phyloP scores from a whole-genome alignment of 2,888 invertebrate genomes.

The Drosophila differens region DNA sequence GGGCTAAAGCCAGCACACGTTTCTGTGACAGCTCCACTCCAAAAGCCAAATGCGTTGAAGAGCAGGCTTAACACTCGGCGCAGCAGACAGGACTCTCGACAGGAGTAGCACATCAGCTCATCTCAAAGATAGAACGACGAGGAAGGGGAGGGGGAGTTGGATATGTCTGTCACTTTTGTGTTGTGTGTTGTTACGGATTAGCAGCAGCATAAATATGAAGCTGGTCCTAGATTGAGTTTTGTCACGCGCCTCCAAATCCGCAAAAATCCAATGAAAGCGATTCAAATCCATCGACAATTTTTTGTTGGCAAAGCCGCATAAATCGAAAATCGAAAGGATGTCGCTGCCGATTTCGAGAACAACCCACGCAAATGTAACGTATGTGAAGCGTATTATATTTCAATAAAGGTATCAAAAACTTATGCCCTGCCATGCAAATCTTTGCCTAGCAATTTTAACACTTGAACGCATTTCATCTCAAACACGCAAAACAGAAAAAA shows the following conservation, averaged over 20 bases:
- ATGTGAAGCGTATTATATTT: constrained; percentile 70
- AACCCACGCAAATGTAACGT: constrained; percentile 44
- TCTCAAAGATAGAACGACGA: not conserved
- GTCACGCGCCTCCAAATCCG: constrained; percentile 57
- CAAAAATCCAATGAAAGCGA: constrained; percentile 33
- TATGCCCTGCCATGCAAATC: constrained; percentile 71
- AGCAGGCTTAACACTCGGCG: constrained; percentile 61
- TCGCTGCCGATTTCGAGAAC: constrained; percentile 22
- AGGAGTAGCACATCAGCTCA: constrained; percentile 2
- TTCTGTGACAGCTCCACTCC: constrained; percentile 67
- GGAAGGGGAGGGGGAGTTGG: not conserved
- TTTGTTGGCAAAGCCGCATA: constrained; percentile 1
- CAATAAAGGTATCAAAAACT: constrained; percentile 69
- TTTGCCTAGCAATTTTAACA: constrained; percentile 75
- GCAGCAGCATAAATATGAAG: constrained; percentile 61
- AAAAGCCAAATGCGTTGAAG: constrained; percentile 53
- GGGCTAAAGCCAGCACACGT: constrained; percentile 40
- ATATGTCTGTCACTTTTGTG: constrained; percentile 10
- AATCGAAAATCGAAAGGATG: constrained; percentile 44
- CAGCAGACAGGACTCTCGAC: constrained; percentile 36
- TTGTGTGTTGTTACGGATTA: constrained; percentile 54
- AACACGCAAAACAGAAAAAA: constrained; percentile 11
- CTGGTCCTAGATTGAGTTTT: constrained; percentile 75
- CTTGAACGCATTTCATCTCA: constrained; percentile 66
- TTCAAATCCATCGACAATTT: constrained; percentile 28